Conservation (phyloP, 2,113 vertebrate genomes). For the Crotalus tigris region DNA sequence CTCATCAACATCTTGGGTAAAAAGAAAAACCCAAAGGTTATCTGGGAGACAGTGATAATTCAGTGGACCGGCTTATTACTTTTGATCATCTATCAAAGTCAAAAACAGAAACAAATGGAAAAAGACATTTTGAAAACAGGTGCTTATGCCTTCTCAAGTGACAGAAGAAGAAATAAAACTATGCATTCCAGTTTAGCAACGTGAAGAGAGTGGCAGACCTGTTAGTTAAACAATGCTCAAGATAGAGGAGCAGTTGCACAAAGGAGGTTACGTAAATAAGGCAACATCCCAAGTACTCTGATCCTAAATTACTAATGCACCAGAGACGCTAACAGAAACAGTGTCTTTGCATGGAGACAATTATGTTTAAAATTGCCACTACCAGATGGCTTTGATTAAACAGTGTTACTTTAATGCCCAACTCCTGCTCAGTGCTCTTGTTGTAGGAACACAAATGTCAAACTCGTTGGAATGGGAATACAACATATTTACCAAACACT, state of each 20-base stretch:
- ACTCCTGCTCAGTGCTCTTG: conserved; percentile 3
- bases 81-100: conserved; percentile 47
- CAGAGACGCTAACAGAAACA: not conserved
- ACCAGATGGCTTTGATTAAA: conserved; percentile 29
- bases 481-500: not conserved
- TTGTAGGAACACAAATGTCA: not conserved
- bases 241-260: not conserved
- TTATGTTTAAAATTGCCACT: conserved; percentile 30
- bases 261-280: not conserved
- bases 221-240: conserved; percentile 31
- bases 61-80: conserved; percentile 59
- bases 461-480: not conserved
- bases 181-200: conserved; percentile 39
- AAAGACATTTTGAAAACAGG: conserved; percentile 50
- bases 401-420: conserved; percentile 21
- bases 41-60: conserved; percentile 55
- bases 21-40: conserved; percentile 56
- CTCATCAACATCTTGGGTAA: conserved; percentile 42
- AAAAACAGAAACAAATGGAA: conserved; percentile 59
- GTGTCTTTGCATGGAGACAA: not conserved
- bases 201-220: conserved; percentile 44
- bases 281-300: not conserved
- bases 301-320: conserved; percentile 13
- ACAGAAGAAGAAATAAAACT: not conserved
- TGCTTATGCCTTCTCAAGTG: conserved; percentile 44